Evolutionary conservation across 2,888 invertebrate genomes (phyloP), one percentile per base, ranked within the genome.

Genomic region (Hemaris fuciformis): DNA sequence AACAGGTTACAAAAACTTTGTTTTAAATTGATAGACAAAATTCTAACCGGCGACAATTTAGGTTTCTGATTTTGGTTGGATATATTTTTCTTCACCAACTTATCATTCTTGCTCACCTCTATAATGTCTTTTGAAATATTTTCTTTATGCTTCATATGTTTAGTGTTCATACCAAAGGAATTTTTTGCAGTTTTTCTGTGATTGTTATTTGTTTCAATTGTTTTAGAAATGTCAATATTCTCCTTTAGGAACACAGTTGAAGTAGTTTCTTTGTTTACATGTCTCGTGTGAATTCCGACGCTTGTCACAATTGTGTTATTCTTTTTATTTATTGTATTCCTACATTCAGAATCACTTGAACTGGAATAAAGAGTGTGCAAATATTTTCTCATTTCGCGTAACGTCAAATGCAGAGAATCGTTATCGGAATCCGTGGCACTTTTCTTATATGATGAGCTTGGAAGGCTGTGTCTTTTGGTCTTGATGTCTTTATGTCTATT

Each of bases 1-100:
- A 97, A 97, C 84, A 97, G 94, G 87, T 96, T 97, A 84, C 97
- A 97, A 78, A 97, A 94, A 57, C 96, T 96, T 81, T 97, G 97
- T 85, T 97, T 97, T 64, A 97, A 93, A 85, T 95, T 96, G 62
- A 95, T 93, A 3, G 96, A 96, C 79, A 97, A 94, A 72, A 96
- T 94, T 69, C 92, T 89, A 61, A 93, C 93, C 6, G 93, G 94
- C 13, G 95, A 94, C 84, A 96, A 95, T 79, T 96, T 96, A 66
- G 91, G 81, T 68, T 94, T 94, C 62, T 79, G 81, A 65, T 64
- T 75, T 62, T 77, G 74, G 67, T 71, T 76, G 23, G 79, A 65
- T 31, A 68, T 68, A 61, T 69, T 74, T 63, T 87, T 89, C 65
- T 86, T 86, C 18, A 69, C 66, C 38, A 68, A 57, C 61, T 87